phyloP scores from a whole-genome alignment of 2,797 vertebrate genomes.

The Bufotes viridis region DNA sequence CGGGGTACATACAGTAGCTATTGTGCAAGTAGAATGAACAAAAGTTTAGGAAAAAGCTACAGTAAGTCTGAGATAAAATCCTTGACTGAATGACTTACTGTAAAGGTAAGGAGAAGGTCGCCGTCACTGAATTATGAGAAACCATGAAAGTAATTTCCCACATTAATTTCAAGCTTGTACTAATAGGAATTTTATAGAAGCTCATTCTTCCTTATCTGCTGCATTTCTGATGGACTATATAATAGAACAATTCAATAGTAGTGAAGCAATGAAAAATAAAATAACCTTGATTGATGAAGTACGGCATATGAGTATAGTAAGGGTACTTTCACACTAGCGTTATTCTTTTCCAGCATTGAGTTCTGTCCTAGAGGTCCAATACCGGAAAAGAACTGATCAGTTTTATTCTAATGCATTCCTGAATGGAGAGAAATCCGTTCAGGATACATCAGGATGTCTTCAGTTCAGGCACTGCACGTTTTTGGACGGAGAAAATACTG shows the following conservation, averaged over 20 bases:
- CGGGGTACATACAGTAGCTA: background rate
- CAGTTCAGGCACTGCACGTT: too few species aligned
- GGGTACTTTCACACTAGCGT: too few species aligned
- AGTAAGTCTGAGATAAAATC: background rate
- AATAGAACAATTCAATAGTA: background rate
- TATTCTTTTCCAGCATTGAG: too few species aligned
- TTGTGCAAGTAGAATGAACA: background rate
- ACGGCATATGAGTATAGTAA: too few species aligned
- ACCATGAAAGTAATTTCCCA: conserved; percentile 13
- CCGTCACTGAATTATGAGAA: background rate
- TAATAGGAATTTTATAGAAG: conserved; percentile 10
- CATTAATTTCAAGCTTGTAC: background rate
- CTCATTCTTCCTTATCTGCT: background rate
- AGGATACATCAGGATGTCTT: too few species aligned
- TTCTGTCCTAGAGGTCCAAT: too few species aligned
- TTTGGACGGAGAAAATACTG: too few species aligned
- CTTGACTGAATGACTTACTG: background rate
- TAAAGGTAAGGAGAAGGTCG: conserved; percentile 3
- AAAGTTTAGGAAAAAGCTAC: background rate
- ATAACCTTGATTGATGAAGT: background rate
- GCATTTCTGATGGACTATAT: conserved; percentile 1
- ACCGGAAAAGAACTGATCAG: too few species aligned
- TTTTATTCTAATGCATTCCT: too few species aligned
- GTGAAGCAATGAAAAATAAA: background rate
- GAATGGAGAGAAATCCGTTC: too few species aligned